Percentiles rank a stretch among this genome's conserved stretches.
Evolutionary conservation across 2,888 invertebrate species (phyloP).

Genomic region (Trachelus troglodyta): DNA sequence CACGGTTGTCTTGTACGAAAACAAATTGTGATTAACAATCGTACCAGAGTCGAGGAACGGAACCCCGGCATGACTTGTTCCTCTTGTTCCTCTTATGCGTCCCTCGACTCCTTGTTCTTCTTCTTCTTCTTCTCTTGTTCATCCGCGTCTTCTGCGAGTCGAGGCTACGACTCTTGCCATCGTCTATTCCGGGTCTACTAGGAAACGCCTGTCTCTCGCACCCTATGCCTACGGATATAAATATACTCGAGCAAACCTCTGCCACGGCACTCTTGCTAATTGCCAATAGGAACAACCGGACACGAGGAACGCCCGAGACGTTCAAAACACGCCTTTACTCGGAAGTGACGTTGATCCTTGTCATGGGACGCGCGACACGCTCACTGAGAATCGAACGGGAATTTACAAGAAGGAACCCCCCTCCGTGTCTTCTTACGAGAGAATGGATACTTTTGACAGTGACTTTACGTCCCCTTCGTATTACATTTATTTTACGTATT

Average conservation of each 20-base stretch:
- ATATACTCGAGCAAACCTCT: constrained; percentile 8
- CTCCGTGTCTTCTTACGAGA: too few species aligned
- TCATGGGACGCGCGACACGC: too few species aligned
- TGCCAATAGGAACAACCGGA: constrained; percentile 13
- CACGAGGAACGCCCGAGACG: constrained; percentile 9
- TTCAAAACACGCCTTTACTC: constrained; percentile 2
- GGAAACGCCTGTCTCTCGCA: constrained; percentile 46
- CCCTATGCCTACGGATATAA: constrained; percentile 18
- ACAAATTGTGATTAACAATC: constrained; percentile 41
- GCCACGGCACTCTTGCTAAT: constrained; percentile 10
- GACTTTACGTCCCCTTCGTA: too few species aligned
- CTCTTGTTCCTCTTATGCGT: constrained; percentile 1
- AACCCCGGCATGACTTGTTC: constrained; percentile 20
- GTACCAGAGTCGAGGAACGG: constrained; percentile 10
- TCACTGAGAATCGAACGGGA: too few species aligned
- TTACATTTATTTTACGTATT: too few species aligned
- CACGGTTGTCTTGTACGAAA: constrained; percentile 25
- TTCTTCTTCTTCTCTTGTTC: constrained; percentile 28
- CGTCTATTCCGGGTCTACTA: constrained; percentile 59
- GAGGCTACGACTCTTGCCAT: too few species aligned
- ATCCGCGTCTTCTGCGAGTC: too few species aligned
- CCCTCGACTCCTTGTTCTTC: constrained; percentile 12
- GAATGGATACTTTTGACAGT: too few species aligned
- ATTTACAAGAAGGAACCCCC: too few species aligned
- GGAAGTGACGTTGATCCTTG: constrained; percentile 2